phyloP scores from a whole-genome alignment of 2,888 invertebrate genomes.

The Campoplex nolae region DNA sequence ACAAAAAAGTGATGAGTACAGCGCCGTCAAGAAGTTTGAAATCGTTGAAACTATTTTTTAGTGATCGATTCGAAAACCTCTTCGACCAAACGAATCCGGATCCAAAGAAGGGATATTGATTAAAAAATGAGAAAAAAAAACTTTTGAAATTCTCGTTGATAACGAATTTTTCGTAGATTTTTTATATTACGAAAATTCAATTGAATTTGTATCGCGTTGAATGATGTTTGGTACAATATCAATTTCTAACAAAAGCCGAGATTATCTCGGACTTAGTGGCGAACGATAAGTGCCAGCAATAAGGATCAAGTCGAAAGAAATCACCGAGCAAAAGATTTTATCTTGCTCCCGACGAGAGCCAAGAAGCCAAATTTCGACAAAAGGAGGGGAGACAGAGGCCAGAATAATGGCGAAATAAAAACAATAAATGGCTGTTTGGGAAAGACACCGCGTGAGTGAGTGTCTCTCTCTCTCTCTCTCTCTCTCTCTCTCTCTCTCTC shows the following conservation, averaged over 20 bases:
- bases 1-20: neutral
- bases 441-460: conserved; percentile 17
- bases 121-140: neutral
- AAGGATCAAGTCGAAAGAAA: conserved; percentile 19
- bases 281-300: conserved; percentile 23
- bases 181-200: neutral
- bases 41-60: neutral
- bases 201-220: neutral
- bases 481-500: neutral
- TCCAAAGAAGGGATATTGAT: neutral
- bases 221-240: neutral
- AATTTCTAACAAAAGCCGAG: conserved; percentile 13
- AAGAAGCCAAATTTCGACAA: conserved; percentile 19
- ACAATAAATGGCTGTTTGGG: conserved; percentile 33
- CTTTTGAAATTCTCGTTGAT: neutral
- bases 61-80: neutral
- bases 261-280: conserved; percentile 10
- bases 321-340: neutral
- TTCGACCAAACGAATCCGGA: neutral
- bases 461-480: conserved; percentile 10
- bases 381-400: neutral
- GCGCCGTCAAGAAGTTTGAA: neutral
- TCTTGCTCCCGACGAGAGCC: neutral
- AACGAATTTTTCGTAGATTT: neutral
- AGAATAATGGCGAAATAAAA: conserved; percentile 36